Percentiles rank a stretch among this genome's conserved stretches.
Conservation (phyloP, 2,797 vertebrate species). For the Poecilia wingei region DNA sequence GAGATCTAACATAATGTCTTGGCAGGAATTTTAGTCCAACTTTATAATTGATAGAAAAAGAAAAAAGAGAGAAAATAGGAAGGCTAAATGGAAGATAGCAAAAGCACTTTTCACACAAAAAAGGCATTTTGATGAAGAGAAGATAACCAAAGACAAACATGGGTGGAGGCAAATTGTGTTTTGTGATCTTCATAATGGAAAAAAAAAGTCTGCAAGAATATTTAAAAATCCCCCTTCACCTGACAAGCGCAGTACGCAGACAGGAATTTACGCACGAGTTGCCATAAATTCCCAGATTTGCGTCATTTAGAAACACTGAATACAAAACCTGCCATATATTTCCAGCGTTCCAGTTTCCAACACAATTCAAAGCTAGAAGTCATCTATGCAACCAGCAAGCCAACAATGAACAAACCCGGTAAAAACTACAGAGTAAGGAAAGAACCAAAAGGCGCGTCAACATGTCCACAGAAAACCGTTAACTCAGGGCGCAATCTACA, state of each 20-base stretch:
- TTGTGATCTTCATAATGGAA: background rate
- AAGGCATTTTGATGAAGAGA: background rate
- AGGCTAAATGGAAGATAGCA: background rate
- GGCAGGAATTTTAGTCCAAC: background rate
- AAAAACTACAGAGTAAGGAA: background rate
- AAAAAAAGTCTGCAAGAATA: background rate
- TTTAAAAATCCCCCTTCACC: background rate
- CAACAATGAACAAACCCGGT: background rate
- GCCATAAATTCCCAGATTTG: constrained; percentile 1
- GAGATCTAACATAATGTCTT: background rate
- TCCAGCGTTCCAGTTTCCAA: background rate
- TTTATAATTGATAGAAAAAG: background rate
- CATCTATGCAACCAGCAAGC: background rate
- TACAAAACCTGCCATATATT: background rate
- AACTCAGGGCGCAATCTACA: background rate
- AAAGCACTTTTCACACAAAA: background rate
- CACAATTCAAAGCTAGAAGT: background rate
- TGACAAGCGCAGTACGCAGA: background rate
- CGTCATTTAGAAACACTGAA: background rate
- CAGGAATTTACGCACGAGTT: constrained; percentile 18
- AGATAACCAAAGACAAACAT: background rate
- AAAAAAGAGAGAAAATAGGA: background rate
- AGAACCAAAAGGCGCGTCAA: background rate
- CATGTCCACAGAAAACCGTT: background rate
- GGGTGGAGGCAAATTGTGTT: background rate